Percentiles rank a stretch among this genome's conserved stretches.
Conservation (phyloP, 1,140 invertebrate species). For the Cyrtorhinus lividipennis region DNA sequence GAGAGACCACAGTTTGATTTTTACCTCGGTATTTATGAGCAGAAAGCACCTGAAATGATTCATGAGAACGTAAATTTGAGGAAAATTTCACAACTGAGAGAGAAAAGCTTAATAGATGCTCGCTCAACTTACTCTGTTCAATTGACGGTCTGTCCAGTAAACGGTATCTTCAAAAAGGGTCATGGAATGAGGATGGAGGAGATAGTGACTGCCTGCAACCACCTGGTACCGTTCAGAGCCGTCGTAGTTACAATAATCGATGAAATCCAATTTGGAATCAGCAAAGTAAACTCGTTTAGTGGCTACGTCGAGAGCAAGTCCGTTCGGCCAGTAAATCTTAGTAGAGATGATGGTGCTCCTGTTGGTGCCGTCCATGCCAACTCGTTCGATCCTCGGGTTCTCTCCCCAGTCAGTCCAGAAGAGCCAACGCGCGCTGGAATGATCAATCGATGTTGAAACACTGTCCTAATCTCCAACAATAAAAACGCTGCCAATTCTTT, state of each 20-base stretch:
- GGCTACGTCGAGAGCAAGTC: conserved; percentile 84
- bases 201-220: conserved; percentile 71
- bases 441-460: no score
- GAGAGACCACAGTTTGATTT: conserved; percentile 85
- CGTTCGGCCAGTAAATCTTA: conserved; percentile 98
- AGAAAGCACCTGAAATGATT: conserved; percentile 37
- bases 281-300: conserved; percentile 92
- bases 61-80: neutral
- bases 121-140: conserved; percentile 51
- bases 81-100: neutral
- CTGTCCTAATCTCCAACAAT: no score
- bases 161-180: conserved; percentile 84
- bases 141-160: conserved; percentile 92
- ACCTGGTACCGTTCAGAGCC: conserved; percentile 79
- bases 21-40: conserved; percentile 81
- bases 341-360: conserved; percentile 78
- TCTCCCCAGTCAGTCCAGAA: conserved; percentile 99
- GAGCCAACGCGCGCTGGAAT: conserved; percentile 55
- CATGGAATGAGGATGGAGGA: conserved; percentile 89
- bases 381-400: conserved; percentile 86
- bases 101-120: neutral
- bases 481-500: no score
- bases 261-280: conserved; percentile 94
- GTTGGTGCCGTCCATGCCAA: conserved; percentile 88
- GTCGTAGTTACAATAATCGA: conserved; percentile 96